Conservation (phyloP, 2,888 invertebrate genomes). For the Anarsia innoxiella region DNA sequence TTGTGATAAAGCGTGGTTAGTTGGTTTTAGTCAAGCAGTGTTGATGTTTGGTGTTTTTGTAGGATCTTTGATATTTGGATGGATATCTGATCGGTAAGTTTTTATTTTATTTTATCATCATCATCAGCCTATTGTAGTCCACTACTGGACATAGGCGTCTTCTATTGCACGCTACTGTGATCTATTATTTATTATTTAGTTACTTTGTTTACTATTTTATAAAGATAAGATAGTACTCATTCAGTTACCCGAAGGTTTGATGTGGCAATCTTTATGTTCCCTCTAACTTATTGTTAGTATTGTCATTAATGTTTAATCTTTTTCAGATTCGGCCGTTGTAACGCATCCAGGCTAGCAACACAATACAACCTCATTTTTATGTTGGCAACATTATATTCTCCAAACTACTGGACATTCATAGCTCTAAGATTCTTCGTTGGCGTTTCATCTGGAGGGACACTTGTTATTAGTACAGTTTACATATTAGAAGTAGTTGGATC, state of each 20-base stretch:
- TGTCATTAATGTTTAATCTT: not conserved
- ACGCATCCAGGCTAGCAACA: conserved; percentile 78
- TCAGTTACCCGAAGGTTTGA: no score
- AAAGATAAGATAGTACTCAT: no score
- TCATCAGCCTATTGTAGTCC: no score
- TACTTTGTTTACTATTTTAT: no score
- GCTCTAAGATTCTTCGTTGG: conserved; percentile 79
- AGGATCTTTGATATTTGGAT: conserved; percentile 39
- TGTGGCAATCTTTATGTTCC: no score
- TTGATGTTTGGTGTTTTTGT: conserved; percentile 41
- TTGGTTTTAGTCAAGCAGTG: conserved; percentile 38
- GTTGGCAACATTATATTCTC: conserved; percentile 76
- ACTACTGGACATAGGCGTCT: no score
- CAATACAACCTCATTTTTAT: conserved; percentile 79
- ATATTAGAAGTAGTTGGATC: conserved; percentile 76
- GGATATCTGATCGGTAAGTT: conserved; percentile 54
- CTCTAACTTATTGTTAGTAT: no score
- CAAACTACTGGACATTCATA: conserved; percentile 72
- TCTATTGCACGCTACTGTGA: no score
- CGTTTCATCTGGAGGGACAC: conserved; percentile 82
- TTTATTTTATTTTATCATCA: no score
- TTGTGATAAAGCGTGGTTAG: conserved; percentile 41
- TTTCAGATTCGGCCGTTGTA: conserved; percentile 51
- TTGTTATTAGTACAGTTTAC: conserved; percentile 68
- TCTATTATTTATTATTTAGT: no score